phyloP scores from a whole-genome alignment of 2,888 invertebrate species.

The Apamea sordens region DNA sequence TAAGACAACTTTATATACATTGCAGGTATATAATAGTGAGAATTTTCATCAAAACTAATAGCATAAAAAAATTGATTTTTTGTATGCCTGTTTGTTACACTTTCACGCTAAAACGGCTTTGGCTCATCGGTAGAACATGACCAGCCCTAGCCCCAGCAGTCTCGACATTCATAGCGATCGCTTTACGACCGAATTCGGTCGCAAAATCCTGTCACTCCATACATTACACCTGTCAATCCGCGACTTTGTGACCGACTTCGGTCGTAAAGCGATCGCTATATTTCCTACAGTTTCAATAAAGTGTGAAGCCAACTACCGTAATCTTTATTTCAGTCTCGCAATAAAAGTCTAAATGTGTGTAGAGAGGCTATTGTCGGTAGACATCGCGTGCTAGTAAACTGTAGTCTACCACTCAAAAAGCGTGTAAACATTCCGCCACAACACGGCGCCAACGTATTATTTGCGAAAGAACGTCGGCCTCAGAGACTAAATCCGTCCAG shows the following conservation, averaged over 20 bases:
- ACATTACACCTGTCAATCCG: no score
- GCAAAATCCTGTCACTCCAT: no score
- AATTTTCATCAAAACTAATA: conserved; percentile 33
- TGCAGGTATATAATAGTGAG: conserved; percentile 34
- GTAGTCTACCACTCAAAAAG: conserved; percentile 60
- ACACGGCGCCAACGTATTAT: conserved; percentile 55
- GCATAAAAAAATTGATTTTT: background rate
- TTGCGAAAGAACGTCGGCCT: conserved; percentile 63
- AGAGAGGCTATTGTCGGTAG: conserved; percentile 62
- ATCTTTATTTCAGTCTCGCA: conserved; percentile 64
- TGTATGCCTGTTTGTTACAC: background rate
- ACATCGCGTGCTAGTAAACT: conserved; percentile 66
- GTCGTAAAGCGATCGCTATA: no score
- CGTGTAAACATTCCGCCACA: conserved; percentile 56
- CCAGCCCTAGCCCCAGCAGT: no score
- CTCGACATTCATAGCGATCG: no score
- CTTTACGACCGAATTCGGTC: no score
- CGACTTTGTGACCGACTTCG: no score
- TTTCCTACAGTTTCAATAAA: conserved; percentile 55
- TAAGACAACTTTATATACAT: conserved; percentile 66
- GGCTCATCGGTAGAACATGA: background rate
- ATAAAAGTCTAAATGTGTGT: conserved; percentile 64
- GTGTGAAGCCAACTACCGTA: conserved; percentile 55
- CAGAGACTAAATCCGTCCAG: conserved; percentile 51
- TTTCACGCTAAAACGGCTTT: background rate